Evolutionary conservation across 2,113 vertebrate genomes (phyloP).

Genomic region (Ammodytes marinus): DNA sequence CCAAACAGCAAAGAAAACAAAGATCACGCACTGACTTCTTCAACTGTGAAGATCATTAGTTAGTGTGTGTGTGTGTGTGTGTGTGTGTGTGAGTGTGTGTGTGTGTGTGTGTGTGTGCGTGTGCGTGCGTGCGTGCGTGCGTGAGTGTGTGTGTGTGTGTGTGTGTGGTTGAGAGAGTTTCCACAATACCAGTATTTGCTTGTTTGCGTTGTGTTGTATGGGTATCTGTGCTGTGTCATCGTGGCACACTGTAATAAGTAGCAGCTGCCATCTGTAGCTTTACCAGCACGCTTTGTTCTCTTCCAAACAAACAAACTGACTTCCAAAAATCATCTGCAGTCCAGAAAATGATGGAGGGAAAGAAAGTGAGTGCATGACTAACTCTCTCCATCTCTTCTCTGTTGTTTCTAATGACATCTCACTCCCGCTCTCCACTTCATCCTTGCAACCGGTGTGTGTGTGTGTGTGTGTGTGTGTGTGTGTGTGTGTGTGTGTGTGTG

Average conservation of each 20-base stretch:
- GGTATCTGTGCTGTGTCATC: slow-evolving; percentile 33
- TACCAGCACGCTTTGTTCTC: slow-evolving; percentile 60
- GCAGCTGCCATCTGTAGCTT: slow-evolving; percentile 70
- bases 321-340: slow-evolving; percentile 72
- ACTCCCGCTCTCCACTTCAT: slow-evolving; percentile 31
- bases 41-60: neutral
- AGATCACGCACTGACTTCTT: neutral
- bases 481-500: too few relatives aligned
- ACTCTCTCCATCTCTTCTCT: slow-evolving; percentile 56
- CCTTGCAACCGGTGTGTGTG: neutral
- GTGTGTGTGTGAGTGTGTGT: neutral
- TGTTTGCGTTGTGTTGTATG: slow-evolving; percentile 31
- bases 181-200: slow-evolving; percentile 7
- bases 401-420: slow-evolving; percentile 61
- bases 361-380: slow-evolving; percentile 63
- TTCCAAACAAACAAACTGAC: slow-evolving; percentile 69
- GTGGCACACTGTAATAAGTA: slow-evolving; percentile 69
- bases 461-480: too few relatives aligned
- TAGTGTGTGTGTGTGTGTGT: neutral
- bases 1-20: slow-evolving; percentile 29
- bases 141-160: neutral
- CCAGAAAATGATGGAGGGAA: slow-evolving; percentile 56
- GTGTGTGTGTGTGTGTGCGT: neutral
- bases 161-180: neutral
- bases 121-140: neutral